Evolutionary conservation across 2,113 vertebrate genomes (phyloP).

Genomic region (Plotosus lineatus): DNA sequence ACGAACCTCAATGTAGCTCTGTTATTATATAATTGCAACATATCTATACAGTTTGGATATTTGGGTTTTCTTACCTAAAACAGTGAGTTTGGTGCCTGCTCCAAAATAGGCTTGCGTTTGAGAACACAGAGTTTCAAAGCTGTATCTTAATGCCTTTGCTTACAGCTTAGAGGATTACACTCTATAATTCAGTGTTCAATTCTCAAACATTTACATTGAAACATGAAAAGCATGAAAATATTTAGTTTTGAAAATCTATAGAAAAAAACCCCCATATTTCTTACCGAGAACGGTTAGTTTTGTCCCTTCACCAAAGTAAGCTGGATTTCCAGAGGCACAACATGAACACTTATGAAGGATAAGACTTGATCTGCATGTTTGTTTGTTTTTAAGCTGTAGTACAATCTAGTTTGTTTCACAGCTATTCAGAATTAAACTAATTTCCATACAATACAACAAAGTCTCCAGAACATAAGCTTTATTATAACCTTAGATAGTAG

Average conservation of each 20-base stretch:
- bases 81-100: conserved; percentile 58
- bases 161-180: not conserved
- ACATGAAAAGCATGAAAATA: not conserved
- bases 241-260: not conserved
- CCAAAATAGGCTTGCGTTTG: conserved; percentile 49
- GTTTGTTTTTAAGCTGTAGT: not conserved
- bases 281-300: conserved; percentile 58
- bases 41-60: not conserved
- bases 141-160: conserved; percentile 38
- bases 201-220: not conserved
- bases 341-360: not conserved
- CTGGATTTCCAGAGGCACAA: conserved; percentile 40
- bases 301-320: conserved; percentile 61
- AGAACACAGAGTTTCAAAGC: conserved; percentile 51
- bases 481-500: not conserved
- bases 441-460: not conserved
- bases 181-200: not conserved
- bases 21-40: not conserved
- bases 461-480: not conserved
- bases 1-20: not conserved
- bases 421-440: not conserved
- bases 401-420: not conserved
- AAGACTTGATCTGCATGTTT: not conserved
- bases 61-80: conserved; percentile 55
- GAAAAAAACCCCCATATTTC: conserved; percentile 21